A percentile compares a stretch with the other conserved stretches of the same genome.
phyloP scores from a whole-genome alignment of 2,888 invertebrate species.

The Rhorus exstirpatorius region DNA sequence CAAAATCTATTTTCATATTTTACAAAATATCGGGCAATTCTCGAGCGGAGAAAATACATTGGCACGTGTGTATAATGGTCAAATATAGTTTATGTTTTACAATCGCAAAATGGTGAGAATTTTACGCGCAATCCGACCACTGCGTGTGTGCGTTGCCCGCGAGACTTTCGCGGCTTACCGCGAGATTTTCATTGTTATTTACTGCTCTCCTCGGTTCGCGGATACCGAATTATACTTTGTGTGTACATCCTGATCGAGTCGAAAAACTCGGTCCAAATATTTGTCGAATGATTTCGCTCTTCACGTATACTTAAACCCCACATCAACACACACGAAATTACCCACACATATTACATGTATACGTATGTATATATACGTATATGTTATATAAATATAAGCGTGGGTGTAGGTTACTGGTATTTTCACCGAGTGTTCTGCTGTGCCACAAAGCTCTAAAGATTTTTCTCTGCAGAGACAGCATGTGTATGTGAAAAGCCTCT shows the following conservation, averaged over 20 bases:
- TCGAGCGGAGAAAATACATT: too few relatives aligned
- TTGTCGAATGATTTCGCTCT: conserved; percentile 28
- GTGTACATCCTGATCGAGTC: conserved; percentile 3
- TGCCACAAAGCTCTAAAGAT: not conserved
- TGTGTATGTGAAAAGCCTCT: conserved; percentile 9
- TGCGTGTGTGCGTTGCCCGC: not conserved
- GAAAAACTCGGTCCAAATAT: conserved; percentile 36
- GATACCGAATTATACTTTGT: not conserved
- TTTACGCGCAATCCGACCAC: not conserved
- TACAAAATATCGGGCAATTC: too few relatives aligned
- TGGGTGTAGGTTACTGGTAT: conserved; percentile 1
- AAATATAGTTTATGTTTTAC: too few relatives aligned
- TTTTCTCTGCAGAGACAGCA: not conserved
- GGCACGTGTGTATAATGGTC: too few relatives aligned
- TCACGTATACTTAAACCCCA: conserved; percentile 2
- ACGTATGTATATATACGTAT: too few relatives aligned
- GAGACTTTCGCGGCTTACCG: not conserved
- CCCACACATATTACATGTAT: too few relatives aligned
- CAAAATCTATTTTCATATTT: too few relatives aligned
- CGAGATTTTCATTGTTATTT: not conserved
- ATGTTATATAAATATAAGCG: not conserved
- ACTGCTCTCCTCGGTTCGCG: not conserved
- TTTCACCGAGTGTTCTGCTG: conserved; percentile 21
- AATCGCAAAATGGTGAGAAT: not conserved
- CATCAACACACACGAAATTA: too few relatives aligned